Evolutionary conservation across 2,113 vertebrate genomes (phyloP), one percentile per base, ranked within the genome.

Genomic region (Elephas maximus): DNA sequence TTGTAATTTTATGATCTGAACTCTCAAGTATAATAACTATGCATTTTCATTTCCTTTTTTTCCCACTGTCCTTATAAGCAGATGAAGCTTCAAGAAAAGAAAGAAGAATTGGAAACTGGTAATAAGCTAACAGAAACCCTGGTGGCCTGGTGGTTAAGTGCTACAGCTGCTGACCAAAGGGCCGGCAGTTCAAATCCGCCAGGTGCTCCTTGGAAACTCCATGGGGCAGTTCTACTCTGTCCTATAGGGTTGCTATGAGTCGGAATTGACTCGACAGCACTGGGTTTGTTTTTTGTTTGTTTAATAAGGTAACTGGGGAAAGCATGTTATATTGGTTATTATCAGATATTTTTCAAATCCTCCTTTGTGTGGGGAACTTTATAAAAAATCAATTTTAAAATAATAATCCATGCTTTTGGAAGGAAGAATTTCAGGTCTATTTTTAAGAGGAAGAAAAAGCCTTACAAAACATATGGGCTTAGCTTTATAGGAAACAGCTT

Each of bases 401-500:
- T 51, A 63, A 6, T 83, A 45, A 53, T 65, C 14, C 10, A 44
- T 60, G 71, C 30, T 53, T 51, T n/a, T 15, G 26, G 62, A 92
- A 82, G 57, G 73, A 44, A 95, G 28, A 93, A 82, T 65, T 89
- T 94, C 67, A 92, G 53, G 6, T 53, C 44, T 74, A 26, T 85
- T 96, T 90, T 87, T 67, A 79, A 93, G 44, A 85, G 90, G 37
- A 23, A 73, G 83, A 65, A 79, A 62, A 93, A 78, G 37, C 45
- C 63, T 85, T 84, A 65, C 30, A 92, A 91, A 97, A 95, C 86
- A 94, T 97, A 96, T 88, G 95, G 76, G 71, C 51, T 95, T 71
- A 91, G 84, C 88, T 97, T 97, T 97, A 95, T 94, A 89, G 71
- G 81, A 95, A 97, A 93, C 48, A 90, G 90, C 95, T 96, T 97